A percentile compares a stretch with the other conserved stretches of the same genome.
Evolutionary conservation across 2,888 invertebrate genomes (phyloP).

Genomic region (Orthonevra nobilis): DNA sequence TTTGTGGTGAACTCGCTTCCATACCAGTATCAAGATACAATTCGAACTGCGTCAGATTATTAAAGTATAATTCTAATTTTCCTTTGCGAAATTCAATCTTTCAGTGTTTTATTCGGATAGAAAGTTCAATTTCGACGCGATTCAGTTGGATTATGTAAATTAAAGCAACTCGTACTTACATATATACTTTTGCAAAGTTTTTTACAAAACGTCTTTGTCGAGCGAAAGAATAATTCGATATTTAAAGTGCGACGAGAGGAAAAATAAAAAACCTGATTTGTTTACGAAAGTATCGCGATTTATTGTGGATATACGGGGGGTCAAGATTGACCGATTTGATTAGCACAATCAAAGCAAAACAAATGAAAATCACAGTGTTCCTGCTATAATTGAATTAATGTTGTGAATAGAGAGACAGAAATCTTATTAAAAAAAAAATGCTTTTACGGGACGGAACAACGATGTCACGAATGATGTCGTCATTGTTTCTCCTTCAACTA

Average conservation of each 20-base stretch:
- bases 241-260: too few species aligned
- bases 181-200: too few species aligned
- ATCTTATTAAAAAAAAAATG: conserved; percentile 54
- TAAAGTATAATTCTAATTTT: too few species aligned
- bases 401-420: conserved; percentile 22
- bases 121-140: background rate
- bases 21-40: conserved; percentile 5
- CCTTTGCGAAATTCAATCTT: conserved; percentile 3
- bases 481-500: conserved; percentile 31
- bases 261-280: conserved; percentile 23
- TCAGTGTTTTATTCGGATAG: background rate
- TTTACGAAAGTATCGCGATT: conserved; percentile 34
- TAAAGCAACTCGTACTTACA: too few species aligned
- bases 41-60: background rate
- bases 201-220: conserved; percentile 24
- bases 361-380: conserved; percentile 23
- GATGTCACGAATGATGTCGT: conserved; percentile 50
- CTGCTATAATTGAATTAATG: conserved; percentile 59
- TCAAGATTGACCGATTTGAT: conserved; percentile 30
- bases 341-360: conserved; percentile 4
- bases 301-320: conserved; percentile 22
- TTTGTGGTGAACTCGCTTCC: conserved; percentile 28
- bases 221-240: background rate
- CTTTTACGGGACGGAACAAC: conserved; percentile 37
- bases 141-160: conserved; percentile 30